Conservation (phyloP, 2,113 vertebrate genomes). For the Rhinolophus ferrumequinum region DNA sequence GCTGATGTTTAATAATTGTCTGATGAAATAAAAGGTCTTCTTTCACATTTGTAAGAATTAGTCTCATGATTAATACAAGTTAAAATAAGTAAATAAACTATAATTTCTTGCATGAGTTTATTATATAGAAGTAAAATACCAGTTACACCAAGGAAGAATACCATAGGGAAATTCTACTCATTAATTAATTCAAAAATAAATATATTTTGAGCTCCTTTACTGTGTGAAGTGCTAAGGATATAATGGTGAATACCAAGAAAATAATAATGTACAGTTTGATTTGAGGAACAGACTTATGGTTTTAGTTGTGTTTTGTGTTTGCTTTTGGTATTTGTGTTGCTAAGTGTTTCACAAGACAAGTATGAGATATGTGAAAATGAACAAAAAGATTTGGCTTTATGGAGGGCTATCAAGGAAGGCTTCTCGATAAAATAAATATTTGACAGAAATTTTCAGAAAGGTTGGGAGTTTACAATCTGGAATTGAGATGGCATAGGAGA, state of each 20-base stretch:
- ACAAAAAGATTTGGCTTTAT: background rate
- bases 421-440: background rate
- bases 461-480: background rate
- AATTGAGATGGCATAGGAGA: background rate
- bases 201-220: background rate
- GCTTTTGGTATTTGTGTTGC: background rate
- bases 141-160: background rate
- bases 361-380: background rate
- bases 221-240: background rate
- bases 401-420: background rate
- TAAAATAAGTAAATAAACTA: slow-evolving; percentile 10
- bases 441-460: background rate
- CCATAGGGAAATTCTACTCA: background rate
- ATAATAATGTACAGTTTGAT: background rate
- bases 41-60: background rate
- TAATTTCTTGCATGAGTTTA: background rate
- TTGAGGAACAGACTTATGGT: background rate
- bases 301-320: background rate
- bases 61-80: background rate
- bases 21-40: background rate
- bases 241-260: background rate
- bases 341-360: background rate
- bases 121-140: background rate
- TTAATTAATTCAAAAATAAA: slow-evolving; percentile 3
- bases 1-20: background rate